These are phyloP conservation scores for Poecilia gillii DNA, from an alignment of 2,797 vertebrate genomes.

Conservation along the genomic window DNA sequence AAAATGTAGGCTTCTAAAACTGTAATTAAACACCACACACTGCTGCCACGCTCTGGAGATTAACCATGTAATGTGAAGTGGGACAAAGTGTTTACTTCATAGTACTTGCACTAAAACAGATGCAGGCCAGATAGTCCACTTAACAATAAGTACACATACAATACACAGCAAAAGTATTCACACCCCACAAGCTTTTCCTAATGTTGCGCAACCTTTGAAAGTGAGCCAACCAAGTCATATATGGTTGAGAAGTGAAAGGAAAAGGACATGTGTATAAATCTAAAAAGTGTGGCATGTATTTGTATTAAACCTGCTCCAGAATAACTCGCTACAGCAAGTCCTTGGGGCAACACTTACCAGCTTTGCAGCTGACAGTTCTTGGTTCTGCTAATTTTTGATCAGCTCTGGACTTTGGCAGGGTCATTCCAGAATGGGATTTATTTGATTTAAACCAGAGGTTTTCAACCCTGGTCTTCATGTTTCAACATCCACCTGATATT, in stretches of 20 bases:
- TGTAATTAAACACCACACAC: conserved; percentile 57
- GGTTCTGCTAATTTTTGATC: neutral
- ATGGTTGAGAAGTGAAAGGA: neutral
- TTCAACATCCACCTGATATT: neutral
- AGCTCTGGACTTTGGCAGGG: neutral
- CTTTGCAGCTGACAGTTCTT: neutral
- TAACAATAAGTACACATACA: conserved; percentile 33
- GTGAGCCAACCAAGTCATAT: neutral
- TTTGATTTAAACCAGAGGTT: neutral
- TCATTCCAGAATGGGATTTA: neutral
- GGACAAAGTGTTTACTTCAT: conserved; percentile 23
- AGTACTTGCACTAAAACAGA: conserved; percentile 24
- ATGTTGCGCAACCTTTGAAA: neutral
- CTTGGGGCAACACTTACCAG: neutral
- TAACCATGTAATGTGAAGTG: conserved; percentile 21
- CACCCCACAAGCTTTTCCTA: neutral
- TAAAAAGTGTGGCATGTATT: neutral
- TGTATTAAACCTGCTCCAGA: neutral
- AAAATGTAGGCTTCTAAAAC: conserved; percentile 40
- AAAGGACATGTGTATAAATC: neutral
- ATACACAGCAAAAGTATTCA: neutral
- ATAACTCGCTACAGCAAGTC: neutral
- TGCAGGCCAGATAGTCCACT: conserved; percentile 11
- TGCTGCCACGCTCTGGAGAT: conserved; percentile 24
- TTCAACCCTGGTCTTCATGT: neutral